Evolutionary conservation across 2,113 vertebrate species (phyloP), one percentile per base, ranked within the genome.

Genomic region (Nycticebus coucang): DNA sequence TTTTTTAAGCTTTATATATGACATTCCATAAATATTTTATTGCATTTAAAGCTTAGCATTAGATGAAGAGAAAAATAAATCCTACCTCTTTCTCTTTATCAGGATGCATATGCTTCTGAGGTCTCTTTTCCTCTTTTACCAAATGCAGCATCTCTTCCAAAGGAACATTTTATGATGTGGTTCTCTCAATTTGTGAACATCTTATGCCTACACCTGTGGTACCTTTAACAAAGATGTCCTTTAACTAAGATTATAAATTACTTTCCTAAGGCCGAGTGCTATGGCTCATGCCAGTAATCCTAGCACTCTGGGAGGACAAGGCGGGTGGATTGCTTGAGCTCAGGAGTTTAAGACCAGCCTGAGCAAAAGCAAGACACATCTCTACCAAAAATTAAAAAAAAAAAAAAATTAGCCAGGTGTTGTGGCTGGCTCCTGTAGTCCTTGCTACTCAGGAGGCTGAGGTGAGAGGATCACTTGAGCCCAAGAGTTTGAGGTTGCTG

Each of bases 21-120:
- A 91, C 41, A 13, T 80, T 78, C 60, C 24, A 57, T 81, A 62
- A 85, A 50, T 41, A 68, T 80, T 78, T 80, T 53, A 80, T 88
- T 91, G 26, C 30, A 87, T 72, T 93, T 26, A 93, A 88, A 60
- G 19, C 8, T n/a, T 84, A 83, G 35, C 88, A 50, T 87, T 87
- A 85, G 15, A 91, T 41, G 4, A 91, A 21, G 2, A 87, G 59
- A 77, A 87, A 68, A 88, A 57, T 10, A 87, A 90, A 72, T n/a
- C 3, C 28, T 37, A 21, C 55, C 57, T 17, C n/a, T 93, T 88
- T 89, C 35, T 83, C 79, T 94, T 92, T 90, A 91, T 91, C 69
- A 93, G 62, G 59, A 74, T 83, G n/a, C 7, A n/a, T 92, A 4
- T 88, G 22, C 84, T 80, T 77, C 88, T 26, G 17, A 30, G 50